Base-by-base conservation (phyloP, 2,797 vertebrate genomes). In the Acrossocheilus wenchowensis region DNA sequence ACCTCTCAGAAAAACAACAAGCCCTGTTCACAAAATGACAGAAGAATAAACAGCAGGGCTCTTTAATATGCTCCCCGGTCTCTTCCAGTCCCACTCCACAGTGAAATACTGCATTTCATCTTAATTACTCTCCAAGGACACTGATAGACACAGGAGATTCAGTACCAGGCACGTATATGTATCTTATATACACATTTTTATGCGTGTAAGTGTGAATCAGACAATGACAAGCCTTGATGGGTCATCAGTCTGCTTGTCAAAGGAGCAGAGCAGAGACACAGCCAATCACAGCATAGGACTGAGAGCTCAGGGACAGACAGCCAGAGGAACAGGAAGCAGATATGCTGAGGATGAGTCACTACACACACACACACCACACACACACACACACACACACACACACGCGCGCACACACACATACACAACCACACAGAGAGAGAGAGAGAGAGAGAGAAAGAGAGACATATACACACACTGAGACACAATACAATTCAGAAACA, bases 331-430 rank as follows among this genome's bases (percentile, higher is more conserved):
- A 78, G 19, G 81, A 77, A 72, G 74, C 26, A 45, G 78, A 78
- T 50, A 85, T 54, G 48, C 66, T 39, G 48, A 82, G 72, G 78
- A 85, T 85, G 87, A 85, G 78, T 88, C 87, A 85, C 77, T 54
- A 62, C 41, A 23, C 68, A 34, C 15, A 64, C 71, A 54, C 80
- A 54, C 60, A 75, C n/a, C 17, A 34, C 45, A 36, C 30, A 57
- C 26, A 62, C 23, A 82, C 12, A n/a, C 71, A 54, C 80, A 54
- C 60, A 75, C 17, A 34, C 45, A 36, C 30, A 57, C 26, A 62
- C 23, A 82, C 12, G 19, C 68, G 48, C 23, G 72, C 12, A 19
- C 68, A 75, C 17, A 43, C 45, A 48, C 68, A 52, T 15, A 64
- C 71, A 54, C 80, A 54, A 30, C 30, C 48, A 75, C 17, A 43